phyloP scores from a whole-genome alignment of 2,797 vertebrate genomes.

The Arctocebus calabarensis region DNA sequence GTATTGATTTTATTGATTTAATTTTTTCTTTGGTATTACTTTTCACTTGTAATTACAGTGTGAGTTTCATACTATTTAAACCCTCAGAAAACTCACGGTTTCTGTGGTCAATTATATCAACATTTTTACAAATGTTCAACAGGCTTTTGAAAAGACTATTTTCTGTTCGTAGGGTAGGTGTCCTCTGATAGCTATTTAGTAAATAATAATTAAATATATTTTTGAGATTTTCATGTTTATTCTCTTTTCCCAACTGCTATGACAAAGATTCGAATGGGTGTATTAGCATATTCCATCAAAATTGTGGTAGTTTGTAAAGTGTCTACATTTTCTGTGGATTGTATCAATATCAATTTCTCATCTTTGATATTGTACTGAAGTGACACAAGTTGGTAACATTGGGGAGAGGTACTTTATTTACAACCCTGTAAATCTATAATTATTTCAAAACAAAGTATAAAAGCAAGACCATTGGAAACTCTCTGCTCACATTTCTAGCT shows the following conservation, averaged over 20 bases:
- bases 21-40: neutral
- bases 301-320: neutral
- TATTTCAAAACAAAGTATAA: neutral
- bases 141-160: neutral
- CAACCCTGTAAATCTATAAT: neutral
- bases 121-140: neutral
- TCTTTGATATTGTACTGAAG: neutral
- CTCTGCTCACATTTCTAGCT: neutral
- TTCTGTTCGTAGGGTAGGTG: neutral
- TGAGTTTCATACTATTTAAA: slow-evolving; percentile 5
- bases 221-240: slow-evolving; percentile 2
- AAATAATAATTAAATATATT: neutral
- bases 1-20: neutral
- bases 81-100: neutral
- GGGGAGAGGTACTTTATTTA: neutral
- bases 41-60: neutral
- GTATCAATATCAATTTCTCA: neutral
- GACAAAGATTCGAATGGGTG: neutral
- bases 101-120: neutral
- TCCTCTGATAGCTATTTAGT: neutral
- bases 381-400: neutral
- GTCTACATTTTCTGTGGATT: neutral
- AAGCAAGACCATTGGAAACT: neutral
- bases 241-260: neutral
- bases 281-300: neutral